phyloP scores from a whole-genome alignment of 2,888 invertebrate species.

The Hyposoter didymator region DNA sequence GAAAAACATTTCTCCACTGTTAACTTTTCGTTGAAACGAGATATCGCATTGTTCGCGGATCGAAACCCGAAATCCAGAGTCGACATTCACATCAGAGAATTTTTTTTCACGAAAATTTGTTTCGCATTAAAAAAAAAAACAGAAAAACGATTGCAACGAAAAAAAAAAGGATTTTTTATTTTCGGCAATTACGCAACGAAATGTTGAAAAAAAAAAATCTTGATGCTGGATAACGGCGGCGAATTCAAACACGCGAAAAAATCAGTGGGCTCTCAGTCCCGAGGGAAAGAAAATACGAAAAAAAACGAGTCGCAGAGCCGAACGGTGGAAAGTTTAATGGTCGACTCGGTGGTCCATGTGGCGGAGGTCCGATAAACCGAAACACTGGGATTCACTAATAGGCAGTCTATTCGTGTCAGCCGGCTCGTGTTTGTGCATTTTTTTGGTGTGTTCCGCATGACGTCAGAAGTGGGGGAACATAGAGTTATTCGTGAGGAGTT shows the following conservation, averaged over 20 bases:
- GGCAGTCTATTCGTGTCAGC: constrained; percentile 20
- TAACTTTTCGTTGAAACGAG: neutral
- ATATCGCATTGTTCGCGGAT: neutral
- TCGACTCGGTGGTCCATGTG: constrained; percentile 35
- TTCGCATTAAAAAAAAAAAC: neutral
- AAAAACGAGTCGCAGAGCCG: neutral
- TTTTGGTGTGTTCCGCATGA: constrained; percentile 33
- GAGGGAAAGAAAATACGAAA: neutral
- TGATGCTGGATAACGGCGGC: neutral
- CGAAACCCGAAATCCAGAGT: neutral
- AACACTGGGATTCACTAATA: neutral
- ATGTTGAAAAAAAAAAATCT: neutral
- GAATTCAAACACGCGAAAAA: neutral
- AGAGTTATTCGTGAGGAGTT: constrained; percentile 22
- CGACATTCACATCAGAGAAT: neutral
- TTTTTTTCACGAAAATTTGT: neutral
- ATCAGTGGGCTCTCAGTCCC: neutral
- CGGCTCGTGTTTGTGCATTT: constrained; percentile 35
- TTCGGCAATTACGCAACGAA: neutral
- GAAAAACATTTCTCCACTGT: neutral
- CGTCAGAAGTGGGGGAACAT: constrained; percentile 39
- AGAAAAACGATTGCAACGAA: neutral
- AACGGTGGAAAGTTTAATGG: constrained; percentile 1
- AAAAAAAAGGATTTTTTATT: neutral
- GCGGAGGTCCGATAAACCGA: constrained; percentile 31